These are phyloP conservation scores for Alfaro cultratus DNA, from an alignment of 2,797 vertebrate species.

Conservation along the genomic window DNA sequence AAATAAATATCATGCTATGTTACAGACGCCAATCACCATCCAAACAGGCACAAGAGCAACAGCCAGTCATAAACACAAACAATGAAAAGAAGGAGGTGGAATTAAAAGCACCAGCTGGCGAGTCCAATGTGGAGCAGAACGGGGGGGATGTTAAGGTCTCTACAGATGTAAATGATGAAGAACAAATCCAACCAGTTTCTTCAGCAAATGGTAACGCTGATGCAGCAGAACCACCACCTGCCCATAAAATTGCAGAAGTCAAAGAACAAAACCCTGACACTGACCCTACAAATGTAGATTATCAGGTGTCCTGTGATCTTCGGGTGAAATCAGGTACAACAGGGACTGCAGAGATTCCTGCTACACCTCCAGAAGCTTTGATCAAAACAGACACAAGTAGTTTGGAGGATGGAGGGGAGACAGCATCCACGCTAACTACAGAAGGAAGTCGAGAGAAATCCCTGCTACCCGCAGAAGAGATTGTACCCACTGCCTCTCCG, in stretches of 20 bases:
- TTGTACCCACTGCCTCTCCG: slow-evolving; percentile 2
- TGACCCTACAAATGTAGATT: slow-evolving; percentile 10
- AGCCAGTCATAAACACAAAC: not conserved
- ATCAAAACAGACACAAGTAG: slow-evolving; percentile 19
- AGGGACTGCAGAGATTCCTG: slow-evolving; percentile 7
- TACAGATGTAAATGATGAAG: slow-evolving; percentile 13
- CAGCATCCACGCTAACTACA: slow-evolving; percentile 11
- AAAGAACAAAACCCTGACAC: slow-evolving; percentile 6
- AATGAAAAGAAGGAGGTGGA: slow-evolving; percentile 14
- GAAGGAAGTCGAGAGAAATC: not conserved
- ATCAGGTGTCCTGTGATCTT: slow-evolving; percentile 11
- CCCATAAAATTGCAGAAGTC: slow-evolving; percentile 9
- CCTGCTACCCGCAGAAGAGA: slow-evolving; percentile 7
- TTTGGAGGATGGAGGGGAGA: slow-evolving; percentile 6
- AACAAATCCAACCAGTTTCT: slow-evolving; percentile 2
- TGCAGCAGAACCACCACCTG: slow-evolving; percentile 10
- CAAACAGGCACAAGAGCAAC: slow-evolving; percentile 16
- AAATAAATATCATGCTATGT: slow-evolving; percentile 30
- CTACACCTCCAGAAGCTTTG: slow-evolving; percentile 5
- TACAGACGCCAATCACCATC: slow-evolving; percentile 40
- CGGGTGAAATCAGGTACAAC: slow-evolving; percentile 13
- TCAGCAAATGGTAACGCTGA: slow-evolving; percentile 12
- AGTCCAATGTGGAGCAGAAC: not conserved
- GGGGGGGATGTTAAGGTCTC: not conserved
- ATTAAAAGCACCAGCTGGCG: not conserved